Percentiles rank a stretch among this genome's conserved stretches.
These are phyloP conservation scores for Spea multiplicata DNA, from an alignment of 2,113 vertebrate genomes.

Conservation along the genomic window DNA sequence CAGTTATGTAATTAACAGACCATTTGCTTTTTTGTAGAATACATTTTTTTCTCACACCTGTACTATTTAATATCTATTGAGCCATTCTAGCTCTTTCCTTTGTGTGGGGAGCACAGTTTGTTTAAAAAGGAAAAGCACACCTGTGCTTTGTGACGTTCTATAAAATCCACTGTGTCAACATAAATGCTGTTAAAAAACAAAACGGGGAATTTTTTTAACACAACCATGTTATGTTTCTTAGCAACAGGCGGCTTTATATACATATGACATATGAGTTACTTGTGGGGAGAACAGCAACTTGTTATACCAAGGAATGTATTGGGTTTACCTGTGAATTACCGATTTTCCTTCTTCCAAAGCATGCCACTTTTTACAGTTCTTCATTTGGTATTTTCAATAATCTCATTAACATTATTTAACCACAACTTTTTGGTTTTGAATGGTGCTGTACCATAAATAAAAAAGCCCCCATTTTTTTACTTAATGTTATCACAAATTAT, in stretches of 20 bases:
- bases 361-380: background rate
- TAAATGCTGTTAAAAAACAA: conserved; percentile 9
- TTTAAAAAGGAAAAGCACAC: conserved; percentile 38
- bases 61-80: conserved; percentile 33
- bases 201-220: conserved; percentile 8
- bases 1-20: conserved; percentile 26
- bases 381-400: background rate
- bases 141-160: conserved; percentile 38
- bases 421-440: background rate
- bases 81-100: conserved; percentile 26
- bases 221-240: conserved; percentile 7
- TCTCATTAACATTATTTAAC: background rate
- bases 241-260: background rate
- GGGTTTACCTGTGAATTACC: background rate
- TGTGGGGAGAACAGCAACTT: background rate
- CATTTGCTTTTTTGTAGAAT: conserved; percentile 20
- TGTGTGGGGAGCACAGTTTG: conserved; percentile 32
- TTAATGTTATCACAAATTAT: too few relatives aligned
- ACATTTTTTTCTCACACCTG: conserved; percentile 18
- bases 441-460: too few relatives aligned
- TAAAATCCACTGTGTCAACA: conserved; percentile 43
- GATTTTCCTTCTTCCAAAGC: background rate
- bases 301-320: background rate
- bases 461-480: too few relatives aligned
- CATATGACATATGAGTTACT: background rate